These are phyloP conservation scores for Halocaridina rubra DNA, from an alignment of 2,888 invertebrate species.

Conservation along the genomic window DNA sequence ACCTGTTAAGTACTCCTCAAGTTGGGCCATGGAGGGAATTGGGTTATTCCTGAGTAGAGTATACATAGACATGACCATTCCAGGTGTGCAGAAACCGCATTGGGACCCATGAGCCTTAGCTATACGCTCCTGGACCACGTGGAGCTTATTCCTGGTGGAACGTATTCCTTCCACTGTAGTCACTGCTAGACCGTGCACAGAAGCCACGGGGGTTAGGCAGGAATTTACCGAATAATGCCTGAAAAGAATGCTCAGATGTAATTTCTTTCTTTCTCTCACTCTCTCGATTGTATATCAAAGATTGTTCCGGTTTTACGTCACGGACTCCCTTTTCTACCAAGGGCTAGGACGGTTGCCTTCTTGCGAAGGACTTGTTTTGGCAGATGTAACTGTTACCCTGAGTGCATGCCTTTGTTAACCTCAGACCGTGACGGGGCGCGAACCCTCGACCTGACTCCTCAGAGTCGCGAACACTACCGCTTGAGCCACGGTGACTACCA, in stretches of 20 bases:
- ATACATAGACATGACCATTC: slow-evolving; percentile 98
- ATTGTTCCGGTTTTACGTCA: background rate
- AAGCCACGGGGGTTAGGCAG: slow-evolving; percentile 87
- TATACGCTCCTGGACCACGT: slow-evolving; percentile 80
- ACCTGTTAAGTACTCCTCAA: slow-evolving; percentile 86
- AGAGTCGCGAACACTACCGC: no score
- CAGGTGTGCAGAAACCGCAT: slow-evolving; percentile 95
- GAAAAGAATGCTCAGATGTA: slow-evolving; percentile 15
- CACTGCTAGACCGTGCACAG: slow-evolving; percentile 87
- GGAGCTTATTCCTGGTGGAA: slow-evolving; percentile 78
- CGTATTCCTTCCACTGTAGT: slow-evolving; percentile 95
- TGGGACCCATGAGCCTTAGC: slow-evolving; percentile 93
- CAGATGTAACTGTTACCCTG: no score
- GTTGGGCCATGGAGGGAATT: slow-evolving; percentile 79
- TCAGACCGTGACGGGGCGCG: no score
- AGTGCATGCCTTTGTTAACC: no score
- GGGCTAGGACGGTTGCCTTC: no score
- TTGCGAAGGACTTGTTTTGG: no score
- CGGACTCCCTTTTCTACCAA: no score
- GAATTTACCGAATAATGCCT: slow-evolving; percentile 89
- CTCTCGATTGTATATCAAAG: background rate
- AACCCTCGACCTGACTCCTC: no score
- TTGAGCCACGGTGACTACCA: no score
- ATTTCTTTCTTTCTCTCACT: background rate
- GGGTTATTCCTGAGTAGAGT: slow-evolving; percentile 80